Conservation (phyloP, 2,797 vertebrate species). For the Paguma larvata region DNA sequence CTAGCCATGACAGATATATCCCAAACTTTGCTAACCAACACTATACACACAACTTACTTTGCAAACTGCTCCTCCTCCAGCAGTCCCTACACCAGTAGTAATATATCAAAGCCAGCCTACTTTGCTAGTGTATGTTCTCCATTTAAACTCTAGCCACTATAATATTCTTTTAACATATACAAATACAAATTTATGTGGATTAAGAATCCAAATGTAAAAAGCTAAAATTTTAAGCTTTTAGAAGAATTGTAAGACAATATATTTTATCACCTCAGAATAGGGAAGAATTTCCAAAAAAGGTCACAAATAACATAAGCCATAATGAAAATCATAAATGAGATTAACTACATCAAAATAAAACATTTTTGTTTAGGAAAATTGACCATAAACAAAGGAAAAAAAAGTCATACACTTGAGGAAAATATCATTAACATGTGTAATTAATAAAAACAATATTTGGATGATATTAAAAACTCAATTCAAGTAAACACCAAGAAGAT, state of each 20-base stretch:
- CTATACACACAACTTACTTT: neutral
- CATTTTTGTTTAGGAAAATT: neutral
- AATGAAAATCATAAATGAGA: constrained; percentile 36
- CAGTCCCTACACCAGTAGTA: neutral
- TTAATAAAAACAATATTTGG: neutral
- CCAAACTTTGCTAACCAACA: neutral
- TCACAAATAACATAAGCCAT: neutral
- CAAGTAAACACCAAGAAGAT: neutral
- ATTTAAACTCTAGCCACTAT: neutral
- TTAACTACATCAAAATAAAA: neutral
- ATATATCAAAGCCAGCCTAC: neutral
- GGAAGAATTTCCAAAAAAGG: neutral
- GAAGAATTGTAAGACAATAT: neutral
- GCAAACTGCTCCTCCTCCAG: neutral
- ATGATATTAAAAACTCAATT: neutral
- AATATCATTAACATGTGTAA: neutral
- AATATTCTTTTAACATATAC: neutral
- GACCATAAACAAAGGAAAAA: neutral
- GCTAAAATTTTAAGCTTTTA: neutral
- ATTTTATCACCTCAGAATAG: neutral
- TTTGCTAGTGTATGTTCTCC: neutral
- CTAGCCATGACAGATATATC: neutral
- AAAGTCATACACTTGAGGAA: neutral
- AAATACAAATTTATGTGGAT: neutral
- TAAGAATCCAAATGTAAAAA: constrained; percentile 16